These are phyloP conservation scores for Vicugna pacos DNA, from an alignment of 2,113 vertebrate genomes.

Conservation along the genomic window DNA sequence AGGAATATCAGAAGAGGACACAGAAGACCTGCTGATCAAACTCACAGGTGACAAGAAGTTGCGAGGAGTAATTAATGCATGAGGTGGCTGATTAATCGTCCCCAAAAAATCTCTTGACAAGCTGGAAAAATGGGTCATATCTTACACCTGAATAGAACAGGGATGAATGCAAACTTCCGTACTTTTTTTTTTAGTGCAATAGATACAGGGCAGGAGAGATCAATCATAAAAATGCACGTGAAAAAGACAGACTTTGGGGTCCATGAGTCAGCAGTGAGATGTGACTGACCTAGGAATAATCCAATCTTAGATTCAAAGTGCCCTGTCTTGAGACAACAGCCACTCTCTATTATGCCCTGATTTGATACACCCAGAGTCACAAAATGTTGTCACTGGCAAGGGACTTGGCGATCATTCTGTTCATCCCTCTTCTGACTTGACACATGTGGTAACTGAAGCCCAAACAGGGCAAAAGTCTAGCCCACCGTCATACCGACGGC, in stretches of 20 bases:
- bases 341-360: background rate
- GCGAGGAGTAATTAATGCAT: background rate
- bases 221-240: background rate
- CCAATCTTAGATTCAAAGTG: background rate
- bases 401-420: background rate
- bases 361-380: background rate
- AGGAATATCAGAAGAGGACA: background rate
- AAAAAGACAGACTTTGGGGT: background rate
- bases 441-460: background rate
- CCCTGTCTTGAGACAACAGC: background rate
- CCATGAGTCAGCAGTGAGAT: background rate
- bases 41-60: conserved; percentile 46
- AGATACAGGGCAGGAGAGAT: background rate
- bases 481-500: background rate
- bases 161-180: background rate
- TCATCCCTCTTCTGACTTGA: background rate
- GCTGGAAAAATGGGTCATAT: background rate
- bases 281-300: background rate
- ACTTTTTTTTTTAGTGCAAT: background rate
- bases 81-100: background rate
- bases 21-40: background rate
- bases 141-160: background rate
- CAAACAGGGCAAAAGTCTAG: background rate
- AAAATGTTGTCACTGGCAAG: background rate
- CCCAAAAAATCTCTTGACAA: conserved; percentile 8